A percentile compares a stretch with the other conserved stretches of the same genome.
Conservation (phyloP, 2,113 vertebrate species). For the Clinocottus analis region DNA sequence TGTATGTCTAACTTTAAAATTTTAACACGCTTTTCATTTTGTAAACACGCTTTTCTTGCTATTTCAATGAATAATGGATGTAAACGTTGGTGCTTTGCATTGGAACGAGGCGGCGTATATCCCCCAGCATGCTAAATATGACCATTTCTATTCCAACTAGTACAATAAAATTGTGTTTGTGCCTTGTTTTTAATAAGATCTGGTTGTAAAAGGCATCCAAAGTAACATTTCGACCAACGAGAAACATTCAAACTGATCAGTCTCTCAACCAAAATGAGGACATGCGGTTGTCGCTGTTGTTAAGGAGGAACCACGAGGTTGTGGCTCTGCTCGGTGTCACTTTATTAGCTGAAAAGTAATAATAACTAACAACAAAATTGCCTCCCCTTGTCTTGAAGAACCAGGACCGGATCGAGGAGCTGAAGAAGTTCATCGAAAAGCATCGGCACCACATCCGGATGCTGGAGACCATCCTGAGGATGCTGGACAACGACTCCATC, state of each 20-base stretch:
- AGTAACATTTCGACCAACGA: not conserved
- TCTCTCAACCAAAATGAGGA: too few species aligned
- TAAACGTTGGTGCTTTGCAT: not conserved
- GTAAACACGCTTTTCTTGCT: not conserved
- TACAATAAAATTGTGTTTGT: not conserved
- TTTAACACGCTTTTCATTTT: constrained; percentile 3
- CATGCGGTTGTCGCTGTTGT: not conserved
- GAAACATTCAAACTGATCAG: not conserved
- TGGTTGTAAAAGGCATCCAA: not conserved
- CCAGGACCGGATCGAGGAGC: constrained; percentile 90
- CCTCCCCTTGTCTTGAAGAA: constrained; percentile 74
- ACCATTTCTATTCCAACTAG: not conserved
- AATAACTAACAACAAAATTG: not conserved
- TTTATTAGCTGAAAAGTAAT: not conserved
- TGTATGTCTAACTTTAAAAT: constrained; percentile 9
- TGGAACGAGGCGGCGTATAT: not conserved
- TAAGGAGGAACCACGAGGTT: not conserved
- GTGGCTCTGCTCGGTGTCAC: not conserved
- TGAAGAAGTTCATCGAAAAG: constrained; percentile 90
- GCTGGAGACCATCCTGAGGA: constrained; percentile 92
- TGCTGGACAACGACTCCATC: constrained; percentile 92
- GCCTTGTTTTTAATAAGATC: not conserved
- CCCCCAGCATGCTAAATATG: not conserved
- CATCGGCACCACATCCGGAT: constrained; percentile 90
- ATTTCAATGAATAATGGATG: constrained; percentile 16